Conservation (phyloP, 2,888 invertebrate species). For the Melieria picta region DNA sequence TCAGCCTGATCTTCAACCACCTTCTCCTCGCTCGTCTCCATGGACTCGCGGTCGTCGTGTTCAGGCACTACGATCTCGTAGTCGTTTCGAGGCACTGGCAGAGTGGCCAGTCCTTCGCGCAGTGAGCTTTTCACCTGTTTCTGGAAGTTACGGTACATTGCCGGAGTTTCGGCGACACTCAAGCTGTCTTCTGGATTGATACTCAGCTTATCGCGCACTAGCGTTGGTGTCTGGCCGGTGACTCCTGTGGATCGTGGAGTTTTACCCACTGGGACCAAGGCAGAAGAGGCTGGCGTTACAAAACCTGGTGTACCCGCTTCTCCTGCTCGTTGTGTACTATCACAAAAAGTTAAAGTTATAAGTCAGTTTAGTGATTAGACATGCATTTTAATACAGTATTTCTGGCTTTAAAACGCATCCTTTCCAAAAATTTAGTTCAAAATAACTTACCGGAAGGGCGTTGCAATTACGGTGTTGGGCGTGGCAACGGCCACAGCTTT, state of each 20-base stretch:
- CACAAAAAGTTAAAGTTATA: neutral
- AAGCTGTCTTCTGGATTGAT: constrained; percentile 91
- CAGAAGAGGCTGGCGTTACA: constrained; percentile 69
- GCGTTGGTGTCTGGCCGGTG: constrained; percentile 72
- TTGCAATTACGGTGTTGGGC: constrained; percentile 90
- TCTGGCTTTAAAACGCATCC: constrained; percentile 39
- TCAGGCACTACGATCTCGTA: constrained; percentile 98
- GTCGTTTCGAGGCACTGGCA: constrained; percentile 95
- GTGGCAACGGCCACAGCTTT: constrained; percentile 78
- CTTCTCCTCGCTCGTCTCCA: constrained; percentile 61
- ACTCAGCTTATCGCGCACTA: constrained; percentile 90
- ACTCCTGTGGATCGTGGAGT: constrained; percentile 44
- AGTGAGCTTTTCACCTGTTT: constrained; percentile 81
- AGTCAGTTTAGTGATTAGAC: neutral
- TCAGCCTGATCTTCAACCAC: constrained; percentile 87
- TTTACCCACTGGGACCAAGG: constrained; percentile 65
- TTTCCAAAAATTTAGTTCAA: neutral
- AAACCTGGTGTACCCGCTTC: constrained; percentile 74
- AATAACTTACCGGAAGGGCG: constrained; percentile 76
- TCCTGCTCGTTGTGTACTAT: constrained; percentile 74
- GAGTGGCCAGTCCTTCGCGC: constrained; percentile 78
- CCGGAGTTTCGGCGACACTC: constrained; percentile 77
- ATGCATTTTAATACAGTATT: neutral
- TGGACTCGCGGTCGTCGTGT: constrained; percentile 74
- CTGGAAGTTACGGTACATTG: constrained; percentile 73